Conservation (phyloP, 2,113 vertebrate genomes). For the Andinoacara biseriatus region DNA sequence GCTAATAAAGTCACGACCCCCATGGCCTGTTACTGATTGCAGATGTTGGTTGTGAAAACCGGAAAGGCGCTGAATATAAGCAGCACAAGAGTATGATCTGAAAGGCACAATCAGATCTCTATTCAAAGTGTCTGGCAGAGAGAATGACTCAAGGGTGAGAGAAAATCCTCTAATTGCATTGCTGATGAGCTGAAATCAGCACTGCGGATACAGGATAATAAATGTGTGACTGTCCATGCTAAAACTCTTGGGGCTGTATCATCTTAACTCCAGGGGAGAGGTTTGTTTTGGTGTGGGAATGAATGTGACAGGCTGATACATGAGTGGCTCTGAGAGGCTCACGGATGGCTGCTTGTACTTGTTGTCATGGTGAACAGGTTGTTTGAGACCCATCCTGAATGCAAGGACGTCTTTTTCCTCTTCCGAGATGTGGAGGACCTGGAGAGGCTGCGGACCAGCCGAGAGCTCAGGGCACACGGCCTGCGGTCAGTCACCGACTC, state of each 20-base stretch:
- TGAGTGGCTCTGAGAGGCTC: constrained; percentile 27
- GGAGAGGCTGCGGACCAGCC: constrained; percentile 78
- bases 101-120: constrained; percentile 38
- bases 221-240: not conserved
- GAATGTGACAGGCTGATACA: constrained; percentile 20
- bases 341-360: constrained; percentile 30
- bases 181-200: constrained; percentile 8
- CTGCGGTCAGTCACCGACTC: constrained; percentile 73
- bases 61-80: not conserved
- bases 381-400: constrained; percentile 85
- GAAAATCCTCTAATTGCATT: not conserved
- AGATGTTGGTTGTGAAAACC: constrained; percentile 14
- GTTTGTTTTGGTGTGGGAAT: constrained; percentile 23
- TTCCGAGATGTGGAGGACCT: constrained; percentile 84
- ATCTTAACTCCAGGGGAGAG: not conserved
- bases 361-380: constrained; percentile 77
- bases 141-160: constrained; percentile 1
- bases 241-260: constrained; percentile 6
- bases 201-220: not conserved
- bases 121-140: constrained; percentile 13
- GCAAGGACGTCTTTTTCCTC: constrained; percentile 85
- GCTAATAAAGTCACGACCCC: not conserved
- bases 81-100: constrained; percentile 20
- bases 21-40: constrained; percentile 12
- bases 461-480: constrained; percentile 81